Base-by-base conservation (phyloP, 2,888 invertebrate species). In the Temnothorax rugatulus region DNA sequence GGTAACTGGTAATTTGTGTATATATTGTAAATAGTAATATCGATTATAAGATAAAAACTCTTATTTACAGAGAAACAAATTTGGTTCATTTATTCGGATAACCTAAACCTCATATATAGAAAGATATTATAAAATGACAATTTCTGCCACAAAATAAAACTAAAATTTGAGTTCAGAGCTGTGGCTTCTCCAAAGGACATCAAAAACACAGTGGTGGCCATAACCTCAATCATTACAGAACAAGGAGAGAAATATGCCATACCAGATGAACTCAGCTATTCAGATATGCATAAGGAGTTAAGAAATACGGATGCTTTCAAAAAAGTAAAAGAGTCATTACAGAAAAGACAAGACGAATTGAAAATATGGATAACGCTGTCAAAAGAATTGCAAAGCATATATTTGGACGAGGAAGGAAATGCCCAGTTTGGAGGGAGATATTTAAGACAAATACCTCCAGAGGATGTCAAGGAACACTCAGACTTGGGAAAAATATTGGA, bases 391-490 rank as follows among this genome's bases (percentile, higher is more conserved):
- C 2, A 41, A 64, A 76, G 21, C 15, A 82, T 38, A 4, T 84
- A 84, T 29, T 3, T 64, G 1, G 82, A 84, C 18, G 50, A 84
- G 29, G 73, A 66, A 9, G 82, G 75, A 25, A 82, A 84, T 41
- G 29, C 82, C 25, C 61, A 75, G 68, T 84, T 84, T 34, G 3
- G 15, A n/a, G 57, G 69, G 13, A 18, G 25, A 69, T 69, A 63
- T 69, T 47, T 84, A 54, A 69, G 75, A 54, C 61, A 84, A 47
- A 66, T 66, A 64, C 4, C 29, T 4, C 41, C 38, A 47, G 54
- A 25, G n/a, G 29, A 82, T 38, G 50, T 21, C 41, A 18, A 52
- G 25, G 66, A 69, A 50, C 73, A 73, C 47, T 9, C 68, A 50
- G 61, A 61, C 0, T 63, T 57, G 9, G n/a, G 41, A 15, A 47